Conservation (phyloP, 2,113 vertebrate genomes). For the Hippocampus zosterae region DNA sequence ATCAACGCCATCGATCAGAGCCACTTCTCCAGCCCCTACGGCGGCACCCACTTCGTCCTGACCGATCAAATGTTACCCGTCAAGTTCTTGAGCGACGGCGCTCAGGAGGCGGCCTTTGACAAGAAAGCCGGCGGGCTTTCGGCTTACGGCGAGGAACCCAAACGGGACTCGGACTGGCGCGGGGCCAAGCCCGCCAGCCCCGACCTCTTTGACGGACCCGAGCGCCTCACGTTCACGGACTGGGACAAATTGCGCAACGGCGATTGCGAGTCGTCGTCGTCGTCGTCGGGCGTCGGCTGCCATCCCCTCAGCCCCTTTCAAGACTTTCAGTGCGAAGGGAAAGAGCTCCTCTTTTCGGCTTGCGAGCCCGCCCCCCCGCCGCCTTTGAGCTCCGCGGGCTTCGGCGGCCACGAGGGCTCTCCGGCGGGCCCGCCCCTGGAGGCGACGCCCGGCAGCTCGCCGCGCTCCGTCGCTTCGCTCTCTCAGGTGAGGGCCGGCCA, state of each 20-base stretch:
- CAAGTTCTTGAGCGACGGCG: constrained; percentile 91
- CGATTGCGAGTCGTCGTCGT: constrained; percentile 72
- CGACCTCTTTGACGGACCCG: constrained; percentile 82
- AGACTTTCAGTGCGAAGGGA: constrained; percentile 84
- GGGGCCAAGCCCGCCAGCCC: constrained; percentile 73
- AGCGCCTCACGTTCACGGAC: constrained; percentile 72
- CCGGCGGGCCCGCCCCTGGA: constrained; percentile 83
- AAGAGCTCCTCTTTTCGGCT: constrained; percentile 73
- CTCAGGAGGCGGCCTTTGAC: constrained; percentile 76
- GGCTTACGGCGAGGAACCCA: constrained; percentile 68
- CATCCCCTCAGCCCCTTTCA: constrained; percentile 81
- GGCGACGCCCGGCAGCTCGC: constrained; percentile 90
- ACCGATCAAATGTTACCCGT: constrained; percentile 92
- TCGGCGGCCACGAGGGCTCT: constrained; percentile 80
- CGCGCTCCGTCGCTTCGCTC: constrained; percentile 87
- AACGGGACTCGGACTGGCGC: constrained; percentile 66
- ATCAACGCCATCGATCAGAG: constrained; percentile 90
- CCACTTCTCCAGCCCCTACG: constrained; percentile 89
- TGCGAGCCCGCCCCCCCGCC: constrained; percentile 74
- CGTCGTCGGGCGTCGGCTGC: too few relatives aligned
- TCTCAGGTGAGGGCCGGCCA: constrained; percentile 84
- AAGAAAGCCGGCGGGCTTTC: constrained; percentile 38
- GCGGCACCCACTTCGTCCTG: constrained; percentile 89
- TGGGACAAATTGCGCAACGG: constrained; percentile 74
- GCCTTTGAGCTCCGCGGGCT: constrained; percentile 79